Base-by-base conservation (phyloP, 2,113 vertebrate genomes). In the Trogon surrucura region DNA sequence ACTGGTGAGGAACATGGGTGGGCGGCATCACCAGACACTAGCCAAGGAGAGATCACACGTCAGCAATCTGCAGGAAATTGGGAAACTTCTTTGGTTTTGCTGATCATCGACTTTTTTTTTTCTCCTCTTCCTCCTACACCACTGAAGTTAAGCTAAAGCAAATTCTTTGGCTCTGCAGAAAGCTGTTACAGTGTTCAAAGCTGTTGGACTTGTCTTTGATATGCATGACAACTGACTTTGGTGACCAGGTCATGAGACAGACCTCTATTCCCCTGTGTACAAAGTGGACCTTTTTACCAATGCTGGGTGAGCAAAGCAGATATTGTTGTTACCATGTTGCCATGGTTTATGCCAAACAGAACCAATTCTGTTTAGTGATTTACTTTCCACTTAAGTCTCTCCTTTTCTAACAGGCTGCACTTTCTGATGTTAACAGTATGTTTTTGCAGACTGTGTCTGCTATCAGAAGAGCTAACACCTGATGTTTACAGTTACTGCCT, bases 21-120 rank as follows among this genome's bases (percentile, higher is more conserved):
- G 73, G n/a, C 0, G 3, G 50, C 50, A 91, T n/a, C 27, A 17
- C 8, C 30, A 54, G 19, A 23, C 47, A 10, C 3, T 4, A 51
- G 6, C 17, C 17, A 51, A 56, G 23, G 56, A 2, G 9, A 56
- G 25, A 34, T 71, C 0, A 0, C 34, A 6, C 21, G 6, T 48
- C 61, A 64, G 29, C 32, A 54, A 22, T 34, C 36, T 58, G 17
- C 29, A 66, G 38, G 8, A 36, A 74, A 44, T 1, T 5, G 6
- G 26, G 10, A 8, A 58, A 12, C 15, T 66, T n/a, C 47, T 47
- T 60, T 23, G 16, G 13, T 60, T 82, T 36, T 1, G 0, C 66
- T 60, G 5, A 2, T 75, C 21, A 16, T 62, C 32, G 61, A 13
- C 13, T 83, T 82, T 77, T 61, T 2, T 44, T 58, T 72, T 80